A percentile compares a stretch with the other conserved stretches of the same genome.
Evolutionary conservation across 2,797 vertebrate genomes (phyloP).

Genomic region (Rhinophrynus dorsalis): DNA sequence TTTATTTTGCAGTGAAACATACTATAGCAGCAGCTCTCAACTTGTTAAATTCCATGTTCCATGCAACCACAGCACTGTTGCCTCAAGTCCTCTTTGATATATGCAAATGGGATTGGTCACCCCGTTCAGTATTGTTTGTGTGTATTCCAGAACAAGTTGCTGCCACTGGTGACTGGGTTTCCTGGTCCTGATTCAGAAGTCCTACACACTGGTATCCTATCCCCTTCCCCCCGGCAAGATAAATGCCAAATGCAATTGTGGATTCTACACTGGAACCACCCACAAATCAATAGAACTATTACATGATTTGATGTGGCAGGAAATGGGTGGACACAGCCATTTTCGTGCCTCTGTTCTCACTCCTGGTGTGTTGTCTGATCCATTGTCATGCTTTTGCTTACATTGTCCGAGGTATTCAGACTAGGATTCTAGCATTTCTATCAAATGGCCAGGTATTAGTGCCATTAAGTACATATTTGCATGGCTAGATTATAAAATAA

Average conservation of each 20-base stretch:
- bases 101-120: constrained; percentile 20
- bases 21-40: neutral
- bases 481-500: constrained; percentile 14
- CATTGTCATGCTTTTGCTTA: neutral
- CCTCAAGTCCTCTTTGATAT: constrained; percentile 10
- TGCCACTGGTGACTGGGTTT: neutral
- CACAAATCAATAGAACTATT: neutral
- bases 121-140: constrained; percentile 10
- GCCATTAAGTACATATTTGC: constrained; percentile 2
- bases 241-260: neutral
- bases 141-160: constrained; percentile 1
- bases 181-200: neutral
- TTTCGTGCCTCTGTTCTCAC: neutral
- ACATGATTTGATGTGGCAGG: neutral
- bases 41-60: neutral
- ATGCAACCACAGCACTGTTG: neutral
- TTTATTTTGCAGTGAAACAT: neutral
- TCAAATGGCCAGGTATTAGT: neutral
- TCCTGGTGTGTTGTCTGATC: neutral
- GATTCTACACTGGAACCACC: constrained; percentile 1
- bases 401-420: neutral
- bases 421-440: neutral
- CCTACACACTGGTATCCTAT: neutral
- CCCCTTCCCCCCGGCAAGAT: neutral
- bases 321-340: neutral